These are phyloP conservation scores for Lasaia peninsularis DNA, from an alignment of 1,140 invertebrate species.

Conservation along the genomic window DNA sequence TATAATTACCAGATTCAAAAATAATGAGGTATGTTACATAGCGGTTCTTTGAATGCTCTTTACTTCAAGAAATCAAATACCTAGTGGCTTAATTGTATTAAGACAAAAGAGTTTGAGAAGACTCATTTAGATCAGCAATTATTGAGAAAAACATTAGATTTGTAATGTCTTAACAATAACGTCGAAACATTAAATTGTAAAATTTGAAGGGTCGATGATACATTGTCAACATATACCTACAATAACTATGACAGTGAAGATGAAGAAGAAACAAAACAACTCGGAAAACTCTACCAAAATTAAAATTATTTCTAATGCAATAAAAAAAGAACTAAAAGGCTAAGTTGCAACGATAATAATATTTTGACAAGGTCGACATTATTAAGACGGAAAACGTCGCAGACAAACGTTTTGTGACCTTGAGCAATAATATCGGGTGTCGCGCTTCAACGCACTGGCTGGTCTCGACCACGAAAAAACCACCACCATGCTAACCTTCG, in stretches of 20 bases:
- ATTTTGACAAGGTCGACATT: constrained; percentile 45
- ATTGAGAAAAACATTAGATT: too few species aligned
- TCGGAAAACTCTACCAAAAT: too few species aligned
- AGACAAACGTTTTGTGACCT: constrained; percentile 46
- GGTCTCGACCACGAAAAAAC: constrained; percentile 44
- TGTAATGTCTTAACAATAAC: too few species aligned
- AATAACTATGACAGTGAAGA: too few species aligned
- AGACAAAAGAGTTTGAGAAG: too few species aligned
- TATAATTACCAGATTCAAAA: neutral
- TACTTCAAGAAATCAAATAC: neutral
- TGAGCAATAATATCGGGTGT: constrained; percentile 50
- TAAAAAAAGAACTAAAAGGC: constrained; percentile 7
- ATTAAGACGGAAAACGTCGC: constrained; percentile 47
- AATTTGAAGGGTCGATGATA: too few species aligned
- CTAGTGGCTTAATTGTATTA: neutral
- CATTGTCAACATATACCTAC: too few species aligned
- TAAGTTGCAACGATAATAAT: constrained; percentile 45
- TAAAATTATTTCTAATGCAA: neutral
- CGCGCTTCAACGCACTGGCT: constrained; percentile 40
- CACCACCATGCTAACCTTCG: constrained; percentile 41
- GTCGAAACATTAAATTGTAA: too few species aligned
- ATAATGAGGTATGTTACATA: neutral
- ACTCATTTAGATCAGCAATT: too few species aligned
- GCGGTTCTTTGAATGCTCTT: neutral
- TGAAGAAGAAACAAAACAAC: too few species aligned